Percentiles rank a stretch among this genome's conserved stretches.
Evolutionary conservation across 2,888 invertebrate genomes (phyloP).

Genomic region (Amphipyra tragopoginis): DNA sequence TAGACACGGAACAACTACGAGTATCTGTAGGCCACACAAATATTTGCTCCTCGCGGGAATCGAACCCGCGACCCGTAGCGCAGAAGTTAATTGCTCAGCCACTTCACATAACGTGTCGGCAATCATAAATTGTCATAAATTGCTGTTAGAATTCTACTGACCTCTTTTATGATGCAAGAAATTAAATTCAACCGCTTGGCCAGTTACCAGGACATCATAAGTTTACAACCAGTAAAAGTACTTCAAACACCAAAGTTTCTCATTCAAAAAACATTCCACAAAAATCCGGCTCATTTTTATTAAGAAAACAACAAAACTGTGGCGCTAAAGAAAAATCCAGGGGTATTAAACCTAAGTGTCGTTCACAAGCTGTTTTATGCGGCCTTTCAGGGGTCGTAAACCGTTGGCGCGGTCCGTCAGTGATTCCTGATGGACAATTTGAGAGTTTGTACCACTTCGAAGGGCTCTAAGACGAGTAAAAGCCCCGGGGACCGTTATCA

Average conservation of each 20-base stretch:
- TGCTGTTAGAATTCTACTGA: too few relatives aligned
- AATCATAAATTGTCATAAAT: too few relatives aligned
- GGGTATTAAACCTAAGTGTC: constrained; percentile 82
- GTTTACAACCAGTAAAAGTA: constrained; percentile 40
- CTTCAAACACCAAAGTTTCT: constrained; percentile 29
- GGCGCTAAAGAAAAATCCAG: constrained; percentile 77
- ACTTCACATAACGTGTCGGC: too few relatives aligned
- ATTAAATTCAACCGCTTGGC: constrained; percentile 4
- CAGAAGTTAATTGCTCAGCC: too few relatives aligned
- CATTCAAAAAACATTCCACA: constrained; percentile 48
- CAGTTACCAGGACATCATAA: constrained; percentile 43
- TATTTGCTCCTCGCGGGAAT: too few relatives aligned
- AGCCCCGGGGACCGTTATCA: constrained; percentile 64
- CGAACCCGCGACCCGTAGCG: too few relatives aligned
- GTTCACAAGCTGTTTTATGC: constrained; percentile 85
- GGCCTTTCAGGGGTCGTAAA: constrained; percentile 80
- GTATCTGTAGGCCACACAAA: too few relatives aligned
- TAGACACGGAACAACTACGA: too few relatives aligned
- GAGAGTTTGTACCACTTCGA: constrained; percentile 78
- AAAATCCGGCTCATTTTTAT: constrained; percentile 36
- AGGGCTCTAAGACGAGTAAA: constrained; percentile 61
- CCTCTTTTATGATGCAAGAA: neutral
- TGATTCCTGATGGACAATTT: constrained; percentile 89
- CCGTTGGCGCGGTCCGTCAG: constrained; percentile 76
- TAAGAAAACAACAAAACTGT: constrained; percentile 47